These are phyloP conservation scores for Sarcophaga carnaria DNA, from an alignment of 2,888 invertebrate genomes.

Conservation along the genomic window DNA sequence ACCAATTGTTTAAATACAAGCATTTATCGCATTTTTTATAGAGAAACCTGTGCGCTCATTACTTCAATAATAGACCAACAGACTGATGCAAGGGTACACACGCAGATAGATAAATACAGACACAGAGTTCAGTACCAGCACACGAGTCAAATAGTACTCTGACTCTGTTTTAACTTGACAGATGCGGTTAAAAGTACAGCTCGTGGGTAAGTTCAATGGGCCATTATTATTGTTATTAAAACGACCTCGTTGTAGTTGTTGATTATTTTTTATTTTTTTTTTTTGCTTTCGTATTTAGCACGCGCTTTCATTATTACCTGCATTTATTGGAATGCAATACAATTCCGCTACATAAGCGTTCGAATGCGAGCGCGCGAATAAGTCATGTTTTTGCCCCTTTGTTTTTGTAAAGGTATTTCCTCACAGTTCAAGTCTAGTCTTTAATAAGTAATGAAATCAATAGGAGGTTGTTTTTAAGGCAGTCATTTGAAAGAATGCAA, in stretches of 20 bases:
- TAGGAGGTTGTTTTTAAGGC: background rate
- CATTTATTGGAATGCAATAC: slow-evolving; percentile 32
- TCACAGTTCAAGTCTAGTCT: slow-evolving; percentile 7
- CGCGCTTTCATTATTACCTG: slow-evolving; percentile 37
- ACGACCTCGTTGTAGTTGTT: background rate
- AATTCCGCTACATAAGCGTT: background rate
- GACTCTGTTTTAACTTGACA: too few species aligned
- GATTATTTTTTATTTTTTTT: background rate
- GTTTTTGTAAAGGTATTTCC: background rate
- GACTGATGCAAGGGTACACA: too few species aligned
- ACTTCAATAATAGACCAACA: background rate
- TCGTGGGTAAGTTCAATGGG: slow-evolving; percentile 19
- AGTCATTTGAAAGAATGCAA: background rate
- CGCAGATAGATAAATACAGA: background rate
- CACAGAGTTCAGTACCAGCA: slow-evolving; percentile 10
- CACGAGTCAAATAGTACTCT: background rate
- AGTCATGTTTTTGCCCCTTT: background rate
- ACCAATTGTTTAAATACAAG: slow-evolving; percentile 41
- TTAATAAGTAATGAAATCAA: slow-evolving; percentile 16
- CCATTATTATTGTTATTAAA: background rate
- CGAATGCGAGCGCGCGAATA: background rate
- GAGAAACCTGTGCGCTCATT: background rate
- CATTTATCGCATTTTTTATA: too few species aligned
- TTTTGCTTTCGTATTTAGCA: slow-evolving; percentile 12
- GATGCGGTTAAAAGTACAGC: background rate